Evolutionary conservation across 2,113 vertebrate genomes (phyloP).

Genomic region (Sceloporus undulatus): DNA sequence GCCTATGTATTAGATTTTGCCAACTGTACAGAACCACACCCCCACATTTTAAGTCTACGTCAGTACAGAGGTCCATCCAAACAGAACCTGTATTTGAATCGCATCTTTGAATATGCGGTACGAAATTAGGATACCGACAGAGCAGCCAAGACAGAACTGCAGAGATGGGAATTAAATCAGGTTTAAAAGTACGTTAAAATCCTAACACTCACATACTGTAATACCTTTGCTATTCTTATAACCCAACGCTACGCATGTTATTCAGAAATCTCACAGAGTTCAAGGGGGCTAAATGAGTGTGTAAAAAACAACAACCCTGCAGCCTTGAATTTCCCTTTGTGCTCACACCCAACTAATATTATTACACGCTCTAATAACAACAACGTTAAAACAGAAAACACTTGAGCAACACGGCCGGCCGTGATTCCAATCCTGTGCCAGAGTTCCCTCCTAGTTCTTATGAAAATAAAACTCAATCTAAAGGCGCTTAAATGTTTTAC

Average conservation of each 20-base stretch:
- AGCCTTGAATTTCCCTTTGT: neutral
- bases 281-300: too few relatives aligned
- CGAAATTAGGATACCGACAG: neutral
- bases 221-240: neutral
- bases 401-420: neutral
- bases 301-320: too few relatives aligned
- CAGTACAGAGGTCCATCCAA: neutral
- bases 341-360: neutral
- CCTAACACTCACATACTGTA: neutral
- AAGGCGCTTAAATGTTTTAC: neutral
- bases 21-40: slow-evolving; percentile 15
- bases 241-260: neutral
- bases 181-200: neutral
- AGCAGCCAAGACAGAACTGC: neutral
- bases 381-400: neutral
- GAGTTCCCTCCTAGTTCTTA: neutral
- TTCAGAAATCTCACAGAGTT: neutral
- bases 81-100: neutral
- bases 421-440: neutral
- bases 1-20: neutral
- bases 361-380: neutral
- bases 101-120: neutral
- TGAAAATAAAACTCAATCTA: neutral
- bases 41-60: slow-evolving; percentile 2
- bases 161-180: neutral